Base-by-base conservation (phyloP, 1,140 invertebrate genomes). In the Drosophila baimaii region DNA sequence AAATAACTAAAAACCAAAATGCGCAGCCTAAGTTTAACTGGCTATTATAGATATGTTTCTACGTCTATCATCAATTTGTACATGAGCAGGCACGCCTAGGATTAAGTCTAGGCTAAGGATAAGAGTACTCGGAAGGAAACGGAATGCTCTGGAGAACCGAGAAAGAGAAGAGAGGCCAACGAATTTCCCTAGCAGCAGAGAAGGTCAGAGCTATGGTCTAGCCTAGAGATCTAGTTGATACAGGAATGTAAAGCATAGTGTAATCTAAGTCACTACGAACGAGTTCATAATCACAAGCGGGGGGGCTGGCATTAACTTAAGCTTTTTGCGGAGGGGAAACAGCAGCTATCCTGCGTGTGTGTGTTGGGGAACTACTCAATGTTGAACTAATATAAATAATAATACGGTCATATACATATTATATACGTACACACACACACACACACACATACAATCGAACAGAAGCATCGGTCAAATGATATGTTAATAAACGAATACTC, bases 1-100 rank as follows among this genome's bases (percentile, higher is more conserved):
- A 88, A 88, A 88, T 88, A 88, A 90, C 84, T 88, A 65, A 88
- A 88, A 88, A 88, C n/a, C n/a, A n/a, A n/a, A n/a, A n/a, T n/a
- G n/a, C 21, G 52, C 76, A 77, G 56, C 68, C 44, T 70, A 77
- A 79, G 73, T 58, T 54, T 19, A 66, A 81, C 55, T 72, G 68
- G 68, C 79, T 81, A 77, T 72, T 57, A 81, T 81, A 81, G 63
- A 77, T 74, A 78, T 80, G 61, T 72, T 72, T 68, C 55, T 69
- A 66, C 73, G 72, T 78, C 70, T 74, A 84, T 79, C 82, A 85
- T 69, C 79, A 76, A 86, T 88, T 88, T 86, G 82, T 86, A 86
- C 70, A 86, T 86, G 83, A 79, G 78, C 81, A 76, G 74, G 79
- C 83, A 82, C 79, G 56, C 51, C 70, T 84, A 79, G 79, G 66